Evolutionary conservation across 1,140 invertebrate species (phyloP).

Genomic region (Laodelphax striatellus): DNA sequence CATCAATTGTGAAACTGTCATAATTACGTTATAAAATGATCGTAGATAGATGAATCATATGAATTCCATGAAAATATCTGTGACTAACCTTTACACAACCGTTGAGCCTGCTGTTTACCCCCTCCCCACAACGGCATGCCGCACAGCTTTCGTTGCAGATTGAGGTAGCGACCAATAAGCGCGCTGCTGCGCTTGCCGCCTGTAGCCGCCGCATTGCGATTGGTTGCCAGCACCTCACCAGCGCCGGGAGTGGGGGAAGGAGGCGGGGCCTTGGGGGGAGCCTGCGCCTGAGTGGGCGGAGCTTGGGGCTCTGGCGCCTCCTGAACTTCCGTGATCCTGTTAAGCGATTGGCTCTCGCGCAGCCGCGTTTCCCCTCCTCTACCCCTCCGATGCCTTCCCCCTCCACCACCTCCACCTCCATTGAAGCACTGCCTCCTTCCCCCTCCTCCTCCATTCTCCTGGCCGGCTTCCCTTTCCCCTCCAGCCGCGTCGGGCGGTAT

Average conservation of each 20-base stretch:
- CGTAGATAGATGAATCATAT: not conserved
- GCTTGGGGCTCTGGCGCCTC: not conserved
- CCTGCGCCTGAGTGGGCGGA: not conserved
- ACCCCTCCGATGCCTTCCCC: slow-evolving; percentile 39
- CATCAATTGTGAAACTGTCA: too few relatives aligned
- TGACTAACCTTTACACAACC: slow-evolving; percentile 17
- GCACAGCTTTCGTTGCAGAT: slow-evolving; percentile 25
- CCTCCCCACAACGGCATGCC: slow-evolving; percentile 18
- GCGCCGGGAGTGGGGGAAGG: not conserved
- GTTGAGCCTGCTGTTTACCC: slow-evolving; percentile 17
- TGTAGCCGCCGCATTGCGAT: not conserved
- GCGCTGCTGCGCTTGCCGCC: slow-evolving; percentile 22
- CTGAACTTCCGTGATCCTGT: slow-evolving; percentile 67
- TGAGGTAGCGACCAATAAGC: slow-evolving; percentile 24
- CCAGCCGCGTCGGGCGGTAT: slow-evolving; percentile 11
- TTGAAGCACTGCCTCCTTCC: slow-evolving; percentile 29
- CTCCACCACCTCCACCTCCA: slow-evolving; percentile 27
- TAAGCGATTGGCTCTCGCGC: slow-evolving; percentile 66
- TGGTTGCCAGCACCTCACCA: not conserved
- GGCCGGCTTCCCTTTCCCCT: slow-evolving; percentile 4
- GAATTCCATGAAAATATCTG: too few relatives aligned
- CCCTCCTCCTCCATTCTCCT: slow-evolving; percentile 11
- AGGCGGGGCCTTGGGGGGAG: slow-evolving; percentile 4
- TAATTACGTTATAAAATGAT: too few relatives aligned
- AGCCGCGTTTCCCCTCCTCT: slow-evolving; percentile 52